phyloP scores from a whole-genome alignment of 2,113 vertebrate species.

The Ictalurus furcatus region DNA sequence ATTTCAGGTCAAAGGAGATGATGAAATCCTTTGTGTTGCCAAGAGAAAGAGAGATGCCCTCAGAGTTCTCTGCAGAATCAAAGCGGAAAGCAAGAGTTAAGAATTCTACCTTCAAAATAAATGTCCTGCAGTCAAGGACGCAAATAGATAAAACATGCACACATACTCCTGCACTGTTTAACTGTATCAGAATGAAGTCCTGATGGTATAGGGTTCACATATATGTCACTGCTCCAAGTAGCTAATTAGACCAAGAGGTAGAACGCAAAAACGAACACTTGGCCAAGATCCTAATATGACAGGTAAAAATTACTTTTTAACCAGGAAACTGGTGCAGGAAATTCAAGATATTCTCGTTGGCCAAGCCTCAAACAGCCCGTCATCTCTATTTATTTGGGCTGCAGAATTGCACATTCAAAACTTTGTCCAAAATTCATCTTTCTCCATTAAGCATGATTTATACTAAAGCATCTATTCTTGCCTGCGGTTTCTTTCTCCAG shows the following conservation, averaged over 20 bases:
- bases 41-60: conserved; percentile 86
- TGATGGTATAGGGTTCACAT: conserved; percentile 50
- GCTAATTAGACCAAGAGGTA: conserved; percentile 53
- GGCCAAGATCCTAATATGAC: neutral
- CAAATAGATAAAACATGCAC: neutral
- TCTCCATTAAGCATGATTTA: conserved; percentile 5
- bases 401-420: conserved; percentile 32
- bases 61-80: conserved; percentile 78
- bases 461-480: conserved; percentile 5
- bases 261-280: conserved; percentile 36
- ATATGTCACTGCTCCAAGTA: conserved; percentile 30
- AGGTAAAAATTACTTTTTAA: neutral
- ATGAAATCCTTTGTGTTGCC: conserved; percentile 93
- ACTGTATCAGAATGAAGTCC: conserved; percentile 19
- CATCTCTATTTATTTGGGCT: conserved; percentile 15
- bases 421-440: conserved; percentile 18
- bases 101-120: conserved; percentile 28
- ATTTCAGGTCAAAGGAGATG: conserved; percentile 90
- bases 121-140: neutral
- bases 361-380: neutral
- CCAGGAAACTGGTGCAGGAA: neutral
- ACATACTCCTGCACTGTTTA: neutral
- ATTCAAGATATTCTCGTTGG: conserved; percentile 20
- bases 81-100: conserved; percentile 30
- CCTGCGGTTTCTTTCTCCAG: neutral